These are phyloP conservation scores for Drosophila insularis DNA, from an alignment of 1,140 invertebrate genomes.

Conservation along the genomic window DNA sequence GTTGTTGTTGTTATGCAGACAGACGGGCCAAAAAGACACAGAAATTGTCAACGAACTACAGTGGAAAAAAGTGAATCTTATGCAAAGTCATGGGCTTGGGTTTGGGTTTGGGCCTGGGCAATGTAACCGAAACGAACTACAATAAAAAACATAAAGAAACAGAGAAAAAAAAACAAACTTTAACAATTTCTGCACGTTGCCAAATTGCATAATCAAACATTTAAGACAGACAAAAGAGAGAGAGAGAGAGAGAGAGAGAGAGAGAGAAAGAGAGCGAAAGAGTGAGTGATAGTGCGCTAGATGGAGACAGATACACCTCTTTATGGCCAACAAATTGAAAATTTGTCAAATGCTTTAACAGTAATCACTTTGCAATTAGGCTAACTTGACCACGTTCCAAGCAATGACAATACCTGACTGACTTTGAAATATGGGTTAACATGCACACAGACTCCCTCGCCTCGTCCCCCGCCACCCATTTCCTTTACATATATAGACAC, in stretches of 20 bases:
- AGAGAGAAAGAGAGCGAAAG: slow-evolving; percentile 20
- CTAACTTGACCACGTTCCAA: slow-evolving; percentile 57
- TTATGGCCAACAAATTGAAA: slow-evolving; percentile 68
- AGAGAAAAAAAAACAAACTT: slow-evolving; percentile 36
- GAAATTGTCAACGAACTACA: slow-evolving; percentile 45
- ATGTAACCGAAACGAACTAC: slow-evolving; percentile 44
- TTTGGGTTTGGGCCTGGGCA: slow-evolving; percentile 13
- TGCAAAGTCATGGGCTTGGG: slow-evolving; percentile 69
- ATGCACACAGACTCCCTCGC: slow-evolving; percentile 30
- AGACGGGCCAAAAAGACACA: slow-evolving; percentile 30
- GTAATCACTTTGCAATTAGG: slow-evolving; percentile 74
- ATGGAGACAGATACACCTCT: slow-evolving; percentile 50
- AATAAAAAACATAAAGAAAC: slow-evolving; percentile 15
- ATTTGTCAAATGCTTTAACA: slow-evolving; percentile 55
- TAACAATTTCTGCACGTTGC: slow-evolving; percentile 75
- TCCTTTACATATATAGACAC: too few species aligned
- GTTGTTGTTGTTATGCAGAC: slow-evolving; percentile 38
- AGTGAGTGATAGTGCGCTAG: slow-evolving; percentile 23
- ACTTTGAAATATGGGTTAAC: slow-evolving; percentile 80
- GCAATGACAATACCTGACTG: slow-evolving; percentile 53
- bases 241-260: slow-evolving; percentile 20
- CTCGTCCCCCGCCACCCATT: not conserved
- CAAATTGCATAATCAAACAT: slow-evolving; percentile 66
- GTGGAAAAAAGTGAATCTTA: slow-evolving; percentile 55
- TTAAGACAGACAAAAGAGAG: slow-evolving; percentile 16